Conservation (phyloP, 2,888 invertebrate species). For the Lithophane leautieri region DNA sequence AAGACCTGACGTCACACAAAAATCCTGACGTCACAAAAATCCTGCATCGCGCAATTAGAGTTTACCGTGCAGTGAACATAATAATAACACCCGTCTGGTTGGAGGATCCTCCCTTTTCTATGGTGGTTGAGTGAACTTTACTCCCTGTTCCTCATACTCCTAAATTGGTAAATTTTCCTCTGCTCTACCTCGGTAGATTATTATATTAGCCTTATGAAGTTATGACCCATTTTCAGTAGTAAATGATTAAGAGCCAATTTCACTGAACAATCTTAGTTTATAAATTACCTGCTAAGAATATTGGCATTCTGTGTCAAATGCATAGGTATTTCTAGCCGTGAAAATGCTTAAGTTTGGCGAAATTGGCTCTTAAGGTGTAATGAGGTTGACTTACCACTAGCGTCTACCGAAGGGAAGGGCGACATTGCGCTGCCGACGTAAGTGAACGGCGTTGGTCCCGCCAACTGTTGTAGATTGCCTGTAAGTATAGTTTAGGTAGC, state of each 20-base stretch:
- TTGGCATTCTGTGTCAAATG: not conserved
- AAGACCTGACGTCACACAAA: too few relatives aligned
- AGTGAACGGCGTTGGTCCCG: constrained; percentile 87
- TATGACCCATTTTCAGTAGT: not conserved
- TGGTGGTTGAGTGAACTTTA: too few relatives aligned
- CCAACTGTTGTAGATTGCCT: constrained; percentile 84
- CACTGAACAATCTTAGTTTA: not conserved
- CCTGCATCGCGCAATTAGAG: too few relatives aligned
- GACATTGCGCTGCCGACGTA: constrained; percentile 80
- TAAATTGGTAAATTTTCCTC: not conserved
- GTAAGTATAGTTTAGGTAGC: constrained; percentile 20
- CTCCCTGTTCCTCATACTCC: too few relatives aligned
- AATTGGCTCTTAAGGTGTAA: not conserved
- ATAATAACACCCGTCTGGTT: too few relatives aligned
- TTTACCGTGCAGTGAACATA: too few relatives aligned
- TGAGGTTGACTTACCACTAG: constrained; percentile 74
- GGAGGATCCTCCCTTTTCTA: too few relatives aligned
- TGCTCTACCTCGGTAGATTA: not conserved
- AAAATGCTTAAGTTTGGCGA: not conserved
- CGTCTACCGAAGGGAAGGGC: constrained; percentile 77
- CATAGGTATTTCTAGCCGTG: not conserved
- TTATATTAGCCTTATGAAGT: not conserved
- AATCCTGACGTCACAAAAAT: too few relatives aligned
- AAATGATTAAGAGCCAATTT: not conserved
- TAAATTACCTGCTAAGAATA: not conserved